Base-by-base conservation (phyloP, 2,888 invertebrate species). In the Erebia aethiops region DNA sequence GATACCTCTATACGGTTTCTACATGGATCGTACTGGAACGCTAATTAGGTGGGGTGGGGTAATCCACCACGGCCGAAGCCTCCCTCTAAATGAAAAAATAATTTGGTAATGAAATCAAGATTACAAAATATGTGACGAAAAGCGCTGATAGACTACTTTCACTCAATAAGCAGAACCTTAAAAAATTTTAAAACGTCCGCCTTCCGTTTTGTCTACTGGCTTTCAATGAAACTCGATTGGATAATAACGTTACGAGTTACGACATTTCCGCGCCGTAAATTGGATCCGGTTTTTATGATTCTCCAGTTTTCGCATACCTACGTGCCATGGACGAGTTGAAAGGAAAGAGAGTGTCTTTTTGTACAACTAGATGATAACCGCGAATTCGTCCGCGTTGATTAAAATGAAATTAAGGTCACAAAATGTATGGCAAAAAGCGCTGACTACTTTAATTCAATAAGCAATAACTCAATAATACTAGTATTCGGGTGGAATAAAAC, bases 201-300 rank as follows among this genome's bases (percentile, higher is more conserved):
- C 61, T 3, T 10, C 14, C 61, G 18, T 46, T 46, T 43, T 61
- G 61, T 46, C 61, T 18, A 46, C 61, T 18, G 61, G 43, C 46
- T 46, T 18, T 61, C 57, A 61, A 21, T 61, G 43, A 61, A 61
- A 61, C 61, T 46, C 41, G 46, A 61, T 61, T 61, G 61, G 61
- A 61, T 61, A 61, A 61, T 61, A 61, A 61, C 21, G 61, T 61
- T 61, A 46, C 43, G 61, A 61, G 61, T 61, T 61, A 46, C 43
- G 61, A 61, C n/a, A 61, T 61, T 61, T 61, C 61, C 46, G 61
- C 61, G 46, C 43, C 43, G 61, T 61, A 21, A 61, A 61, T 46
- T 61, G 61, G 61, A 61, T 61, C 61, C 61, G 43, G 43, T 46
- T 61, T 18, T 61, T 61, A 58, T 58, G 61, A 46, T 61, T 61